Evolutionary conservation across 2,113 vertebrate genomes (phyloP), one percentile per base, ranked within the genome.

Genomic region (Perca fluviatilis): DNA sequence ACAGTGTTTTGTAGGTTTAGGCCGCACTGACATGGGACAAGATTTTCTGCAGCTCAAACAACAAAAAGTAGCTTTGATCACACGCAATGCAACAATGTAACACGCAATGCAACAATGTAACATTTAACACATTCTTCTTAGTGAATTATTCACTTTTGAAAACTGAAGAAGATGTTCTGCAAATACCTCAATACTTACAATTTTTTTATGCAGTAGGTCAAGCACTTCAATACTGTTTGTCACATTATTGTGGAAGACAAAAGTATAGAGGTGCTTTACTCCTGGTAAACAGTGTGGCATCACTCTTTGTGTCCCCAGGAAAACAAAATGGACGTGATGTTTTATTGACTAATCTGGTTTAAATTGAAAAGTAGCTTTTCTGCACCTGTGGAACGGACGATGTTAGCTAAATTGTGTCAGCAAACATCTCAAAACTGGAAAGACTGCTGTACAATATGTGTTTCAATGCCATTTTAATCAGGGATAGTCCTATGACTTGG

Each of bases 261-360:
- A 46, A 74, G 57, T 23, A 47, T 25, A 64, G 56, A 56, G n/a
- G 74, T 77, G 74, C 57, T 82, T 73, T 57, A 60, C 27, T 83
- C 21, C 27, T 23, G 27, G n/a, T 58, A 69, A 53, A 74, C 71
- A 43, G 77, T 13, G 53, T 66, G 53, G 77, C 51, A 73, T 88
- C 58, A 40, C 73, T 83, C 77, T 21, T 47, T 23, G 71, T 82
- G 61, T 88, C 66, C 68, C 65, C 23, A 16, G 65, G 60, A 33
- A 87, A 68, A 49, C 72, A 80, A 87, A 82, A 79, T 81, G 77
- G 71, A 75, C 43, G 80, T 60, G 64, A 40, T 66, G 70, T 88
- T 87, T 88, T 83, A 65, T 88, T 77, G 84, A 89, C 71, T 91
- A 89, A 91, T 92, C 88, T 77, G 87, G 63, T 89, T 90, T 91